Percentiles rank a stretch among this genome's conserved stretches.
Conservation (phyloP, 2,113 vertebrate species). For the Clarias magur region DNA sequence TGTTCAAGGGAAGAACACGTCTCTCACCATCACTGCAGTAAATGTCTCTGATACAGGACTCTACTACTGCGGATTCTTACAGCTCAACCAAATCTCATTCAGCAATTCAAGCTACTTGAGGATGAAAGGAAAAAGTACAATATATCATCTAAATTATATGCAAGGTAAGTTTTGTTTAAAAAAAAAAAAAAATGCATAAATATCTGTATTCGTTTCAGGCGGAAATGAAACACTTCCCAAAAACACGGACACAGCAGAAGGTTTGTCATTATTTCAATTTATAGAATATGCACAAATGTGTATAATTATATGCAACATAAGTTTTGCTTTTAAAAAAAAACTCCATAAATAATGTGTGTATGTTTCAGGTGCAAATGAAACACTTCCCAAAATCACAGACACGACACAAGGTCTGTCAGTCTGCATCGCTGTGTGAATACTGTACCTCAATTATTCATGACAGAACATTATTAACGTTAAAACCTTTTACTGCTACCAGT, state of each 20-base stretch:
- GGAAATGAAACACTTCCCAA: too few species aligned
- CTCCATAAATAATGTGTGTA: too few species aligned
- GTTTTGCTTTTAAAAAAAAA: too few species aligned
- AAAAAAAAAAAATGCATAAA: too few species aligned
- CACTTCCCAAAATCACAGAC: neutral
- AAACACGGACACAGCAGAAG: neutral
- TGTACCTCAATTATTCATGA: too few species aligned
- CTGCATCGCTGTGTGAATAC: neutral
- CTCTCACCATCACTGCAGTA: constrained; percentile 10
- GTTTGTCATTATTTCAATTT: neutral
- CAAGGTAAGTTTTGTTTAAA: too few species aligned
- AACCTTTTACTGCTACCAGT: neutral
- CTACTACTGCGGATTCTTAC: neutral
- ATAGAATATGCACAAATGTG: too few species aligned
- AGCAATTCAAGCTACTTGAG: neutral
- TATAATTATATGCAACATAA: neutral
- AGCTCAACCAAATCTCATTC: too few species aligned
- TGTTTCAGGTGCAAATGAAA: neutral
- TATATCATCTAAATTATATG: neutral
- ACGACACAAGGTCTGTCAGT: neutral
- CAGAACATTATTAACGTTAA: too few species aligned
- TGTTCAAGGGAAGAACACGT: neutral
- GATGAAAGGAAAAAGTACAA: neutral
- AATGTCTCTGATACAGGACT: constrained; percentile 9
- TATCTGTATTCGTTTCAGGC: too few species aligned